These are phyloP conservation scores for Sphaerodactylus townsendi DNA, from an alignment of 2,113 vertebrate species.

Conservation along the genomic window DNA sequence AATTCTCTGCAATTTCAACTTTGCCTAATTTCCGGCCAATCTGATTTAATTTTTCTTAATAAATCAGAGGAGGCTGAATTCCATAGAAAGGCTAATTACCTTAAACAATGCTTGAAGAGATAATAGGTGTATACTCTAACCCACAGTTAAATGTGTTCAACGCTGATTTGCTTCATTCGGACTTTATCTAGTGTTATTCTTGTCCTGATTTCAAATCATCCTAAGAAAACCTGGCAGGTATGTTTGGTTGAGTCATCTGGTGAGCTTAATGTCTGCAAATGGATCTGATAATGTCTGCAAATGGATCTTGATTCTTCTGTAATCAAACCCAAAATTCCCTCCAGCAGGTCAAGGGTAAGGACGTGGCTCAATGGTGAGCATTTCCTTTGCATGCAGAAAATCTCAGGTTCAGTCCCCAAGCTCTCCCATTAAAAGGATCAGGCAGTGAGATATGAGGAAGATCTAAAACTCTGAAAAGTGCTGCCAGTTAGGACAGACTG, in stretches of 20 bases:
- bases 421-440: too few species aligned
- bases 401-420: too few species aligned
- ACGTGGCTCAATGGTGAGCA: too few species aligned
- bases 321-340: neutral
- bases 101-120: slow-evolving; percentile 21
- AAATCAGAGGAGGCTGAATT: neutral
- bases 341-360: neutral
- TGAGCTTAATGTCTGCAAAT: neutral
- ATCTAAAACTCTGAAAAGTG: too few species aligned
- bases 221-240: neutral
- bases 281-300: neutral
- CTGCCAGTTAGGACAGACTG: too few species aligned
- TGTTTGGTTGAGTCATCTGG: neutral
- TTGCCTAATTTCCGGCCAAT: neutral
- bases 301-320: neutral
- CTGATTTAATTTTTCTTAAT: neutral
- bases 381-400: too few species aligned
- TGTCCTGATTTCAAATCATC: neutral
- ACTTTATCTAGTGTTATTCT: neutral
- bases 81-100: slow-evolving; percentile 54
- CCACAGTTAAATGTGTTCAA: neutral
- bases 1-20: slow-evolving; percentile 21
- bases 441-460: too few species aligned
- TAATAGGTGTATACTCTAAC: neutral
- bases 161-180: neutral